Evolutionary conservation across 2,888 invertebrate genomes (phyloP).

Genomic region (Mellilla xanthometata): DNA sequence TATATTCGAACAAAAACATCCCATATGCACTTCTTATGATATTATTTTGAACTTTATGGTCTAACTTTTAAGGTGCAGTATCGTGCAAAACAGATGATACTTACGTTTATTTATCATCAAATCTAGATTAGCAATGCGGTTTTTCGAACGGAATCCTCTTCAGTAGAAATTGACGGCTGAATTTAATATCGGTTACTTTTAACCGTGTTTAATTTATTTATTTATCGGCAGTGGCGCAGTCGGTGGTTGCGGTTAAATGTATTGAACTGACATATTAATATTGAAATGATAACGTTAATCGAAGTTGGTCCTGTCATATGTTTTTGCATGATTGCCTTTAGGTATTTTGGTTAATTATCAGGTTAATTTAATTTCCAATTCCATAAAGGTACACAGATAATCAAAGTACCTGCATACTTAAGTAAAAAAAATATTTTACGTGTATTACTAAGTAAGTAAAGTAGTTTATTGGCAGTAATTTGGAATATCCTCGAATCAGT

Average conservation of each 20-base stretch:
- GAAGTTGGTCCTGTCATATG: neutral
- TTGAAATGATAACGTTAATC: conserved; percentile 23
- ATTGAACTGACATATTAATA: conserved; percentile 35
- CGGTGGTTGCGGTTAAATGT: conserved; percentile 44
- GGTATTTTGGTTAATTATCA: too few relatives aligned
- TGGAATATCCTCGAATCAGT: too few relatives aligned
- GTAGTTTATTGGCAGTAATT: too few relatives aligned
- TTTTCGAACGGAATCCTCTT: conserved; percentile 71
- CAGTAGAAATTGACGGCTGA: conserved; percentile 59
- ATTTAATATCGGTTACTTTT: conserved; percentile 60
- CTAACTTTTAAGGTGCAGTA: conserved; percentile 13
- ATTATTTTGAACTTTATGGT: conserved; percentile 28
- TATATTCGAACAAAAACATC: conserved; percentile 32
- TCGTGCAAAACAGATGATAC: conserved; percentile 16
- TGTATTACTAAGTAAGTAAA: too few relatives aligned
- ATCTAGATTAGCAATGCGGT: conserved; percentile 69
- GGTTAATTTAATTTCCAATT: too few relatives aligned
- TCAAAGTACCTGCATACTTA: too few relatives aligned
- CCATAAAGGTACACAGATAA: too few relatives aligned
- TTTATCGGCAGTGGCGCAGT: conserved; percentile 46
- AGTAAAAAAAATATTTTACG: too few relatives aligned
- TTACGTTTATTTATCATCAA: conserved; percentile 36
- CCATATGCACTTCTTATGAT: neutral
- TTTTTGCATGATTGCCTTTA: too few relatives aligned
- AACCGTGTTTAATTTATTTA: conserved; percentile 45